Evolutionary conservation across 2,113 vertebrate genomes (phyloP).

Genomic region (Butorides virescens): DNA sequence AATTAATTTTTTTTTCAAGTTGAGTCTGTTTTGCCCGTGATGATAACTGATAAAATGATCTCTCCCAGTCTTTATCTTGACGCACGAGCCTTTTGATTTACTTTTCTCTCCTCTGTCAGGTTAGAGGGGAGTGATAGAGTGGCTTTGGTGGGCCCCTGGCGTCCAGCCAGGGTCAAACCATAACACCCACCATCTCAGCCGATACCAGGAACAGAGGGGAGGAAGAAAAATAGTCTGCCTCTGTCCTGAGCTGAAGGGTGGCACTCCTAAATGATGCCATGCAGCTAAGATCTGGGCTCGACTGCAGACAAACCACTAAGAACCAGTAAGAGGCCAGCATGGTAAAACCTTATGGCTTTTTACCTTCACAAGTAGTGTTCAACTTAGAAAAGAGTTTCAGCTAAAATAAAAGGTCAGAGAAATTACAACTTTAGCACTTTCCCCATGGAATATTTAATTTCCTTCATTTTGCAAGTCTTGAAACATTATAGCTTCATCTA

Average conservation of each 20-base stretch:
- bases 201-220: neutral
- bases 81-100: too few species aligned
- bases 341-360: neutral
- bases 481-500: neutral
- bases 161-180: too few species aligned
- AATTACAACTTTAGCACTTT: neutral
- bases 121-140: too few species aligned
- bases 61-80: too few species aligned
- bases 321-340: neutral
- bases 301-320: neutral
- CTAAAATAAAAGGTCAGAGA: neutral
- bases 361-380: neutral
- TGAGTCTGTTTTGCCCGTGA: too few species aligned
- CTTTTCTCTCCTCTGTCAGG: too few species aligned
- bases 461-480: neutral
- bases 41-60: too few species aligned
- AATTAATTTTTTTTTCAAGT: too few species aligned
- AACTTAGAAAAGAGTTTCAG: neutral
- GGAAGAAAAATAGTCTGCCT: neutral
- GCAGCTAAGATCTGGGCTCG: fast-evolving
- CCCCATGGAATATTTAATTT: neutral
- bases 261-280: fast-evolving
- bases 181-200: neutral
- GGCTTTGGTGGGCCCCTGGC: too few species aligned
- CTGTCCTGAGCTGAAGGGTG: neutral